Base-by-base conservation (phyloP, 30 jellyfish, hydroid and myxozoan species). In the Pelagia noctiluca region DNA sequence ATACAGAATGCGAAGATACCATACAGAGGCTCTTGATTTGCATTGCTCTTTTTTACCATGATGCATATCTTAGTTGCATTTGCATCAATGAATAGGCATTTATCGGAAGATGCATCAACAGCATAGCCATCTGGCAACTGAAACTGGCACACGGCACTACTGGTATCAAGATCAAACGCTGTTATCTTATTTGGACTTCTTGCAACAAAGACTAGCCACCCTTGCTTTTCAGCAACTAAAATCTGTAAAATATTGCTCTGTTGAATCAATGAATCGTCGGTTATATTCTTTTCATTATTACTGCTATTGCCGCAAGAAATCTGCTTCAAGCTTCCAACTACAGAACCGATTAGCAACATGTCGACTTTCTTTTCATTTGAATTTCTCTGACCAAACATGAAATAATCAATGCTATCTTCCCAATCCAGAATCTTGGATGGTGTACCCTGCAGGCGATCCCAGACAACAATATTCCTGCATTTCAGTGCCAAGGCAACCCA, bases 121-220 rank as follows among this genome's bases (percentile, higher is more conserved):
- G 48, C 18, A 50, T 35, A 28, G 4, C 73, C 90, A 21, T 25
- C 65, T 33, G 90, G 90, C 50, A 79, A 18, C 63, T 79, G 65
- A 34, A 79, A 79, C 3, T 79, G 90, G 66, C 70, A 79, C 13
- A 63, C 22, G 2, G 90, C 82, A 35, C 36, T 60, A 33, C 66
- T 50, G 13, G 38, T 48, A 8, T 62, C 4, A 24, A 79, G 66
- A 49, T 79, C 80, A 33, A 79, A 79, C n/a, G 70, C 73, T 12
- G 90, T 78, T 13, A 79, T 64, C 13, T 16, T 7, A 29, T 64
- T 68, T 63, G 90, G 90, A 19, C 50, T 34, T 46, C 63, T 79
- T 8, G 90, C 90, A 36, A 79, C 90, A 57, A 79, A 64, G 8
- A 79, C 82, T 13, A 79, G 60, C 32, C 37, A 79, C 26, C 57